A percentile compares a stretch with the other conserved stretches of the same genome.
Evolutionary conservation across 1,140 invertebrate genomes (phyloP).

Genomic region (Tenebrio molitor): DNA sequence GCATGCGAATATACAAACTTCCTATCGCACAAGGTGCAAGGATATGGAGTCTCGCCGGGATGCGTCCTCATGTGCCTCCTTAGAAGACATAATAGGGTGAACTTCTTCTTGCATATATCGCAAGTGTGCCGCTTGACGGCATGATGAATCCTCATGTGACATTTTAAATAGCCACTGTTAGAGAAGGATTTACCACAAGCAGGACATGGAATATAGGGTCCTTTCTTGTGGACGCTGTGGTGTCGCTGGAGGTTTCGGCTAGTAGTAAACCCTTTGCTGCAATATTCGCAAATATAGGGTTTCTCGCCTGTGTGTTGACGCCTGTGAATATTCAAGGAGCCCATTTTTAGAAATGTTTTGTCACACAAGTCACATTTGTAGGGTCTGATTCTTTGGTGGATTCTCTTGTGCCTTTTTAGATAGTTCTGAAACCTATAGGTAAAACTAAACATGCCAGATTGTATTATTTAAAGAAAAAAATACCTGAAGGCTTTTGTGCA

Average conservation of each 20-base stretch:
- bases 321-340: neutral
- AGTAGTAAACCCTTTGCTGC: conserved; percentile 65
- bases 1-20: conserved; percentile 32
- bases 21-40: conserved; percentile 19
- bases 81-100: conserved; percentile 60
- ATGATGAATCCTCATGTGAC: neutral
- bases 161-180: neutral
- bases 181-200: neutral
- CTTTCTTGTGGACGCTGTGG: neutral
- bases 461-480: neutral
- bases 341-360: conserved; percentile 72
- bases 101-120: conserved; percentile 53
- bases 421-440: conserved; percentile 60
- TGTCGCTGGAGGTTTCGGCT: conserved; percentile 55
- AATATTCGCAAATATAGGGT: conserved; percentile 53
- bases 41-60: conserved; percentile 57
- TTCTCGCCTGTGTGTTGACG: neutral
- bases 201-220: neutral
- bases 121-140: neutral
- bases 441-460: neutral
- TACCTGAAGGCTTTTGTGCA: conserved; percentile 60
- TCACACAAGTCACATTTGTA: conserved; percentile 69
- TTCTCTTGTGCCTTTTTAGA: conserved; percentile 61
- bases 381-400: conserved; percentile 60
- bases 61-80: conserved; percentile 58